Evolutionary conservation across 2,888 invertebrate genomes (phyloP).

Genomic region (Physocephala rufipes): DNA sequence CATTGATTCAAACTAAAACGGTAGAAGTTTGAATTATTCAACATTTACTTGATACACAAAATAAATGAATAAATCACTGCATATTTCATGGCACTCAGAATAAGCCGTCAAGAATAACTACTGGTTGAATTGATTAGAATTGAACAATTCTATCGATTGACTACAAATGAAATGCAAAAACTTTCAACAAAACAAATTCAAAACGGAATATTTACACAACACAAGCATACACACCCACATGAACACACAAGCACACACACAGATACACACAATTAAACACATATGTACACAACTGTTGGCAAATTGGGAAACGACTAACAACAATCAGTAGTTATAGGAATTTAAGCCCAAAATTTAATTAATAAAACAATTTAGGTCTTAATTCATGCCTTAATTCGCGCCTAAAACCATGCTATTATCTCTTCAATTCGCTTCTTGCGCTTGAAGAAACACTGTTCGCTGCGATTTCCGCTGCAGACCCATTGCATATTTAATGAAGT

Average conservation of each 20-base stretch:
- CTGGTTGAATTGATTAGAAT: too few species aligned
- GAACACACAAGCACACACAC: background rate
- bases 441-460: background rate
- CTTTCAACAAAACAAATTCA: too few species aligned
- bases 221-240: background rate
- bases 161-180: background rate
- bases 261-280: background rate
- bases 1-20: too few species aligned
- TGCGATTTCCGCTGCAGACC: background rate
- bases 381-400: too few species aligned
- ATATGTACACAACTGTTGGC: background rate
- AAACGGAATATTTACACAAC: background rate
- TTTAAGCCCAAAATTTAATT: background rate
- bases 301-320: background rate
- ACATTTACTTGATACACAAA: too few species aligned
- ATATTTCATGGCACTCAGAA: too few species aligned
- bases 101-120: too few species aligned
- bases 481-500: slow-evolving; percentile 20
- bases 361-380: background rate
- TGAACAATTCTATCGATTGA: background rate
- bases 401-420: too few species aligned
- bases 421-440: background rate
- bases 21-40: too few species aligned
- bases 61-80: too few species aligned
- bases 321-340: background rate